phyloP scores from a whole-genome alignment of 2,113 vertebrate species.

The Thalassoma bifasciatum region DNA sequence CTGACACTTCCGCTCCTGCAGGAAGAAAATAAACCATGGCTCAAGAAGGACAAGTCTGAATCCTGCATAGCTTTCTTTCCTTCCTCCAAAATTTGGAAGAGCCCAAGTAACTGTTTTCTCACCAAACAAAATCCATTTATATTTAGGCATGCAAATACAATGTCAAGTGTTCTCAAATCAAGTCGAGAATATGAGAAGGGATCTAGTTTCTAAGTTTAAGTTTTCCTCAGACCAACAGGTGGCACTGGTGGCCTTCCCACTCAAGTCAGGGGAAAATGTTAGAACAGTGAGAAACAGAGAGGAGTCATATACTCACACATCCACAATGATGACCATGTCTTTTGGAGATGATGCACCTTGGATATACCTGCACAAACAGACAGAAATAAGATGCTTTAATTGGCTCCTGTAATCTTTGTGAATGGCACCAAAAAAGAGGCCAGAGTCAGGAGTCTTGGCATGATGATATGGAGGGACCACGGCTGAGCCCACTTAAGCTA shows the following conservation, averaged over 20 bases:
- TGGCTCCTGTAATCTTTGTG: conserved; percentile 58
- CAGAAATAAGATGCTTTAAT: conserved; percentile 60
- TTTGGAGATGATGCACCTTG: conserved; percentile 98
- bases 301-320: conserved; percentile 90
- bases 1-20: conserved; percentile 84
- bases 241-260: conserved; percentile 78
- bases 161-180: background rate
- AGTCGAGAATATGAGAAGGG: conserved; percentile 13
- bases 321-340: conserved; percentile 99
- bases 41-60: background rate
- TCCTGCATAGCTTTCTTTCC: background rate
- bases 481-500: conserved; percentile 73
- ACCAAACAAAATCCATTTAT: too few relatives aligned
- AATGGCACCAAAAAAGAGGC: conserved; percentile 42
- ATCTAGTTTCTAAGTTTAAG: conserved; percentile 16
- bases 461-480: conserved; percentile 52
- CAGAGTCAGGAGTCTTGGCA: conserved; percentile 60
- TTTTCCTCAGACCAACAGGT: conserved; percentile 75
- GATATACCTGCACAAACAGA: conserved; percentile 90
- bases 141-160: background rate
- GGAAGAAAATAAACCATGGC: background rate
- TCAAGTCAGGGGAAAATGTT: background rate
- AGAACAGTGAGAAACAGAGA: conserved; percentile 10
- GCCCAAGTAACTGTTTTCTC: background rate
- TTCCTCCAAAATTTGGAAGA: background rate